These are phyloP conservation scores for Octodonta nipae DNA, from an alignment of 2,888 invertebrate genomes.

Conservation along the genomic window DNA sequence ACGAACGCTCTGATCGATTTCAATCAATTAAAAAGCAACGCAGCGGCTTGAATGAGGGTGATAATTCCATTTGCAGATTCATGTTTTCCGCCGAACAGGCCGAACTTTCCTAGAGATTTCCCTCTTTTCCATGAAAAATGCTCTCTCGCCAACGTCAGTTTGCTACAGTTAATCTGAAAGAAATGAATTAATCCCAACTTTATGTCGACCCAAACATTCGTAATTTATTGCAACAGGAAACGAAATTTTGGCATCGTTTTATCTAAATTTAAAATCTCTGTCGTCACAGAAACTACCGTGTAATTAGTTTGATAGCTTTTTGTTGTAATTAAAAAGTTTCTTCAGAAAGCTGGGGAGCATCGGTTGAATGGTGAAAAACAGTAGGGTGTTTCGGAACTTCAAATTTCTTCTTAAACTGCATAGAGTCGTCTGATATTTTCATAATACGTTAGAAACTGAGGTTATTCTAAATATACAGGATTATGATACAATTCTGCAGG, in stretches of 20 bases:
- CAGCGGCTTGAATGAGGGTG: too few relatives aligned
- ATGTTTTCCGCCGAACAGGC: slow-evolving; percentile 13
- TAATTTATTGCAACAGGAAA: slow-evolving; percentile 35
- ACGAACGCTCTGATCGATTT: too few relatives aligned
- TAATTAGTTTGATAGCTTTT: slow-evolving; percentile 36
- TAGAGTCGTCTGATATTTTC: too few relatives aligned
- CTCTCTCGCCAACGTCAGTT: slow-evolving; percentile 33
- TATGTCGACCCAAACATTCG: slow-evolving; percentile 34
- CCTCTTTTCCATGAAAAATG: slow-evolving; percentile 17
- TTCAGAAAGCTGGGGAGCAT: too few relatives aligned
- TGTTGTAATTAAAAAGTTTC: slow-evolving; percentile 35
- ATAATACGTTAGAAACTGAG: too few relatives aligned
- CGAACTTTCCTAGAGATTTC: slow-evolving; percentile 11
- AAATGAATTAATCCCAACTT: slow-evolving; percentile 38
- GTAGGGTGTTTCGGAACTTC: too few relatives aligned
- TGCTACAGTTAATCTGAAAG: slow-evolving; percentile 36
- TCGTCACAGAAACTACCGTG: slow-evolving; percentile 30
- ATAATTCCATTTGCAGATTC: slow-evolving; percentile 20
- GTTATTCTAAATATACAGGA: too few relatives aligned
- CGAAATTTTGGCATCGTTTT: slow-evolving; percentile 38
- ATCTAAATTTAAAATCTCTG: slow-evolving; percentile 38
- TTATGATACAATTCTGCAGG: too few relatives aligned
- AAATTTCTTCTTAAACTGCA: too few relatives aligned
- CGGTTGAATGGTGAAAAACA: too few relatives aligned
- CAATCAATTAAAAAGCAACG: too few relatives aligned